Percentiles rank a stretch among this genome's conserved stretches.
Evolutionary conservation across 2,113 vertebrate genomes (phyloP).

Genomic region (human): DNA sequence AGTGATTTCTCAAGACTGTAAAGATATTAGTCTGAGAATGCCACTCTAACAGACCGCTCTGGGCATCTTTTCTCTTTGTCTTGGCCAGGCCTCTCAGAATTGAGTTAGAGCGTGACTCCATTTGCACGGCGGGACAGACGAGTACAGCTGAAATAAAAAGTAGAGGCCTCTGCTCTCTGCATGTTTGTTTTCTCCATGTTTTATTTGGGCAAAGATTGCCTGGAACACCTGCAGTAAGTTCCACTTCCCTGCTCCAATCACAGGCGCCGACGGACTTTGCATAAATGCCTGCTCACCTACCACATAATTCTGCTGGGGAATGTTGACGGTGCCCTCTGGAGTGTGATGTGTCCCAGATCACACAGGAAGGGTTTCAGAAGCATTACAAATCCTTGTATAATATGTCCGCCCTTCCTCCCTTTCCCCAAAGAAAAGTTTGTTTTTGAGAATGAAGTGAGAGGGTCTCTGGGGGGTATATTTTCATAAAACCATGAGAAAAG

Average conservation of each 20-base stretch:
- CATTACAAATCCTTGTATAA: not conserved
- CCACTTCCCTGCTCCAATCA: not conserved
- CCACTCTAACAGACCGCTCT: not conserved
- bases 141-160: not conserved
- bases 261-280: fast-evolving
- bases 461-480: not conserved
- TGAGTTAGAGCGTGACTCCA: not conserved
- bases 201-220: not conserved
- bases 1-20: not conserved
- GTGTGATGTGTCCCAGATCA: not conserved
- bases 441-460: not conserved
- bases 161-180: not conserved
- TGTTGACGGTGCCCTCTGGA: not conserved
- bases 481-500: not conserved
- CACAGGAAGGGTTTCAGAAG: not conserved
- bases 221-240: not conserved
- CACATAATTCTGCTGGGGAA: not conserved
- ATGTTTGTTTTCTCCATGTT: not conserved
- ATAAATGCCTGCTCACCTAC: not conserved
- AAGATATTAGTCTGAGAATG: not conserved
- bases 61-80: not conserved
- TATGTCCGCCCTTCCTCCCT: not conserved
- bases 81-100: not conserved
- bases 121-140: not conserved
- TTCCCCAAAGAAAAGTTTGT: not conserved